phyloP scores from a whole-genome alignment of 2,888 invertebrate species.

The Apamea anceps region DNA sequence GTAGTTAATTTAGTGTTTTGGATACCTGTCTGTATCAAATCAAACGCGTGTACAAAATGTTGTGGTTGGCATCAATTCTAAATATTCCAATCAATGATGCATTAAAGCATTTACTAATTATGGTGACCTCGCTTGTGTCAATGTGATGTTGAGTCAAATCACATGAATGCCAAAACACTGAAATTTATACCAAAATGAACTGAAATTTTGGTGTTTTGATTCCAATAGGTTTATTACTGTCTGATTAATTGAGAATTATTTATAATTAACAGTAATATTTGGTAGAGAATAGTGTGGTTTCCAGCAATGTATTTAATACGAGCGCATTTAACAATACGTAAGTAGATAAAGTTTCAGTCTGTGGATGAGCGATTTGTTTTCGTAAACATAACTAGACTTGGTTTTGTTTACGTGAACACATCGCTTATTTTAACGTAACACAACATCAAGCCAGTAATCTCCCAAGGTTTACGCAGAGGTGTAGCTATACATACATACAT shows the following conservation, averaged over 20 bases:
- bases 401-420: too few relatives aligned
- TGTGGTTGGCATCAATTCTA: neutral
- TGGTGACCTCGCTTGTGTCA: slow-evolving; percentile 1
- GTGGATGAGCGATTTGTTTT: neutral
- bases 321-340: neutral
- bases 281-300: neutral
- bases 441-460: too few relatives aligned
- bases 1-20: neutral
- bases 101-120: neutral
- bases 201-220: too few relatives aligned
- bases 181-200: too few relatives aligned
- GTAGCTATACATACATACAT: too few relatives aligned
- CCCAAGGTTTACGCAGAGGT: too few relatives aligned
- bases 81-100: slow-evolving; percentile 6
- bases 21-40: neutral
- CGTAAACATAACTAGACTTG: neutral
- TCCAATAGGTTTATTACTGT: too few relatives aligned
- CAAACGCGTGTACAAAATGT: neutral
- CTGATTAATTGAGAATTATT: neutral
- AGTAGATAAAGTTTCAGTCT: neutral
- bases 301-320: neutral
- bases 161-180: too few relatives aligned
- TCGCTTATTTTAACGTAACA: too few relatives aligned
- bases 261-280: neutral
- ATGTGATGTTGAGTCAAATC: slow-evolving; percentile 1